Evolutionary conservation across 2,113 vertebrate species (phyloP), one percentile per base, ranked within the genome.

Genomic region (Chamaetylas fuelleborni): DNA sequence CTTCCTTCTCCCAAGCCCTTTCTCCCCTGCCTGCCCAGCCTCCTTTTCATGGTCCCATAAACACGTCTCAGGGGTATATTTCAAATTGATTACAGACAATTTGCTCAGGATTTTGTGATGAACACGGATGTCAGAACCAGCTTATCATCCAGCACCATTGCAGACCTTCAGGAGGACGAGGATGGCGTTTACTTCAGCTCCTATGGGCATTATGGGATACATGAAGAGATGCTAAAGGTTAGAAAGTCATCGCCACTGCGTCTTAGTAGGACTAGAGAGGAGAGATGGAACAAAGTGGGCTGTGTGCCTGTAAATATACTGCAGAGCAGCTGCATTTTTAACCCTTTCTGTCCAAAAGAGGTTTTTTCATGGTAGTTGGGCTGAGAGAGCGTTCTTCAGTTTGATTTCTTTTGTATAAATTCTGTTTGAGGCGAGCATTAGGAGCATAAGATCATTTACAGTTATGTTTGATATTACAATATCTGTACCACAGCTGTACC

Each of bases 141-240:
- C 81, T 86, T 97, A 0, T 93, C 97, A 36, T 60, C 96, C 57
- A 91, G 97, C 26, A 38, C 98, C 34, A 91, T 99, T 61, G 98
- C 98, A 13, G 98, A 98, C 92, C 98, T 99, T 40, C 97, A 95
- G 4, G 99, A 99, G 84, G 98, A 99, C 12, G 99, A 99, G 90
- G 99, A 99, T 74, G 98, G 98, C 40, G 98, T 99, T 96, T 99
- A 99, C 97, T 99, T 99, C 98, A 98, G 98, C 97, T 99, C 99
- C 25, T 99, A 99, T 5, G 98, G 99, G 78, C 99, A 99, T 97
- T 98, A 99, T 93, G 98, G 98, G 95, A 99, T 99, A 96, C 99
- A 99, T 0, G 98, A 99, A 95, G 99, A 99, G 97, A 99, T 99
- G 99, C 98, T 99, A 66, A 99, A 99, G 99, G 99, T 99, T 97